Conservation (phyloP, 1,140 invertebrate genomes). For the Pogonognathellus flavescens region DNA sequence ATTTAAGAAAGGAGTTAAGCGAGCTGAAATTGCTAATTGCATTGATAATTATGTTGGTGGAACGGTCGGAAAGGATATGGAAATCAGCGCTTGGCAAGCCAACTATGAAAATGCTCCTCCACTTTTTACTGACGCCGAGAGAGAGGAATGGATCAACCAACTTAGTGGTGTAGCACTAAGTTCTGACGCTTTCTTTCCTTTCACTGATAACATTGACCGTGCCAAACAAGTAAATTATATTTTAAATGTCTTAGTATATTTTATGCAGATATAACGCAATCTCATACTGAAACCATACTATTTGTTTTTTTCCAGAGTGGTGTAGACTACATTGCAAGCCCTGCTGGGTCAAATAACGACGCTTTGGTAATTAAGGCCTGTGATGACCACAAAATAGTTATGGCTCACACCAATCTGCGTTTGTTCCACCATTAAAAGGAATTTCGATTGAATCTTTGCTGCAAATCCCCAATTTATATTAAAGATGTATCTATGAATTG, state of each 20-base stretch:
- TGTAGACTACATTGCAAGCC: conserved; percentile 92
- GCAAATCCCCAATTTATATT: too few relatives aligned
- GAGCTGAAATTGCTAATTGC: conserved; percentile 94
- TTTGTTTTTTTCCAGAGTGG: conserved; percentile 83
- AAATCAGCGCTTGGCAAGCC: conserved; percentile 77
- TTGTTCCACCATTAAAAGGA: conserved; percentile 92
- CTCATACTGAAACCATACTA: not conserved
- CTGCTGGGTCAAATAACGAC: conserved; percentile 94
- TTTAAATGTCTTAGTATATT: conserved; percentile 35
- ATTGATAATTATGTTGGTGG: conserved; percentile 96
- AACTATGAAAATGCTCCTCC: conserved; percentile 83
- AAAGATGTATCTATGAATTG: too few relatives aligned
- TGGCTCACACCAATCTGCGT: conserved; percentile 91
- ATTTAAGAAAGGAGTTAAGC: conserved; percentile 89
- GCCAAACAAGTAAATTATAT: conserved; percentile 82
- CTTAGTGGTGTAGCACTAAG: conserved; percentile 90
- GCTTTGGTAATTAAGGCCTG: conserved; percentile 91
- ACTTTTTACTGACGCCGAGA: conserved; percentile 79
- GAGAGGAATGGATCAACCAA: conserved; percentile 82
- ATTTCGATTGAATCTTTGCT: too few relatives aligned
- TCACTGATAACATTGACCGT: conserved; percentile 96
- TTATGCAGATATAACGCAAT: conserved; percentile 62
- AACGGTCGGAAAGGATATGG: conserved; percentile 86
- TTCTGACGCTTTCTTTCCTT: conserved; percentile 99
- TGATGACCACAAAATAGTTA: conserved; percentile 88